These are phyloP conservation scores for Schizopygopsis pylzovi DNA, from an alignment of 2,797 vertebrate species.

Conservation along the genomic window DNA sequence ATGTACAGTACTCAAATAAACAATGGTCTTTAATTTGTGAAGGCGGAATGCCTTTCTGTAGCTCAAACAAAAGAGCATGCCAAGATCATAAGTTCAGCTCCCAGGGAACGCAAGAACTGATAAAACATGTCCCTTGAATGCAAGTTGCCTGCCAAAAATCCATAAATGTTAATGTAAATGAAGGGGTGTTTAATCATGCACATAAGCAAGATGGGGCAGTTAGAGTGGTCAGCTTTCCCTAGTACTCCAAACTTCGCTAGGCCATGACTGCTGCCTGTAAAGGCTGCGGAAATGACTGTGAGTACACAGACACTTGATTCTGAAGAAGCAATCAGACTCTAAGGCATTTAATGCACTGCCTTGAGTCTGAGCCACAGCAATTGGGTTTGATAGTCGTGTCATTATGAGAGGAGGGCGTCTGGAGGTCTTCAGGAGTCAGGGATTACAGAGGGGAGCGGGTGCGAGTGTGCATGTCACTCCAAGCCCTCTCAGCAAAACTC, in stretches of 20 bases:
- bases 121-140: background rate
- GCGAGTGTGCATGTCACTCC: slow-evolving; percentile 56
- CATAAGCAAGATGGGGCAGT: background rate
- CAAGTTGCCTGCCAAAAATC: background rate
- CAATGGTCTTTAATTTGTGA: background rate
- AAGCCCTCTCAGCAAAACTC: slow-evolving; percentile 61
- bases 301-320: slow-evolving; percentile 83
- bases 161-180: slow-evolving; percentile 1
- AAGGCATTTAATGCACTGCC: slow-evolving; percentile 82
- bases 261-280: slow-evolving; percentile 62
- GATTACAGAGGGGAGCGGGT: slow-evolving; percentile 74
- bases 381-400: slow-evolving; percentile 84
- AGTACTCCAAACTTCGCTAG: slow-evolving; percentile 41
- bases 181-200: slow-evolving; percentile 12
- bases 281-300: slow-evolving; percentile 66
- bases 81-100: background rate
- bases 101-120: background rate
- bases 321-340: slow-evolving; percentile 83
- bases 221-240: slow-evolving; percentile 29
- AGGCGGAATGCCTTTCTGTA: background rate
- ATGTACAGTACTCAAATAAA: slow-evolving; percentile 6
- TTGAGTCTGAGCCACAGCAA: slow-evolving; percentile 83
- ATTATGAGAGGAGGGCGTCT: slow-evolving; percentile 82
- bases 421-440: slow-evolving; percentile 79
- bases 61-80: background rate